Percentiles rank a stretch among this genome's conserved stretches.
Conservation (phyloP, 2,888 invertebrate species). For the Mythimna pallens region DNA sequence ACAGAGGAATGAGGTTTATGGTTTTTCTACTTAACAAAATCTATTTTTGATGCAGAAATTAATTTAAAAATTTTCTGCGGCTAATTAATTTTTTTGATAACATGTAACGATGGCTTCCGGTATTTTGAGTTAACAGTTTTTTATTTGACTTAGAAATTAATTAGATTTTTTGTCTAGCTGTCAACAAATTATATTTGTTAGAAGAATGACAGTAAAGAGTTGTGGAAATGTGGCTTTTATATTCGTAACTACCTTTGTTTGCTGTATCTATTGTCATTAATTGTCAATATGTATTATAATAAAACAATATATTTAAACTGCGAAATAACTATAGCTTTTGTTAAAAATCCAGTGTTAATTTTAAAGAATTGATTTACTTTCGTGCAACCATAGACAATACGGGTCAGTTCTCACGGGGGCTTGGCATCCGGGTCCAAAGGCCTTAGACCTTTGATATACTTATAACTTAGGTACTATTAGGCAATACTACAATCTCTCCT, state of each 20-base stretch:
- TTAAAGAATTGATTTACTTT: slow-evolving; percentile 24
- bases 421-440: slow-evolving; percentile 51
- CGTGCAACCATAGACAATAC: slow-evolving; percentile 9
- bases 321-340: slow-evolving; percentile 15
- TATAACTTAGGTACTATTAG: slow-evolving; percentile 16
- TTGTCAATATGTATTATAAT: slow-evolving; percentile 15
- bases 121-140: too few species aligned
- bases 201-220: neutral
- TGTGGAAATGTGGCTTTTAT: neutral
- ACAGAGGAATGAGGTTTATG: too few species aligned
- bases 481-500: slow-evolving; percentile 14
- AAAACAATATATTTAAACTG: slow-evolving; percentile 11
- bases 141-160: too few species aligned
- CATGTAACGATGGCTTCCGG: too few species aligned
- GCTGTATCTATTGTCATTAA: slow-evolving; percentile 10
- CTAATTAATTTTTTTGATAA: too few species aligned
- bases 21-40: too few species aligned
- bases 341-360: slow-evolving; percentile 9
- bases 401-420: slow-evolving; percentile 54
- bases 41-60: too few species aligned
- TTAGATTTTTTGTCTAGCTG: too few species aligned
- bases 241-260: neutral
- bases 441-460: slow-evolving; percentile 51
- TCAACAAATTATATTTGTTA: too few species aligned
- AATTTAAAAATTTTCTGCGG: too few species aligned